These are phyloP conservation scores for Anthoptus insignis DNA, from an alignment of 2,888 invertebrate genomes.

Conservation along the genomic window DNA sequence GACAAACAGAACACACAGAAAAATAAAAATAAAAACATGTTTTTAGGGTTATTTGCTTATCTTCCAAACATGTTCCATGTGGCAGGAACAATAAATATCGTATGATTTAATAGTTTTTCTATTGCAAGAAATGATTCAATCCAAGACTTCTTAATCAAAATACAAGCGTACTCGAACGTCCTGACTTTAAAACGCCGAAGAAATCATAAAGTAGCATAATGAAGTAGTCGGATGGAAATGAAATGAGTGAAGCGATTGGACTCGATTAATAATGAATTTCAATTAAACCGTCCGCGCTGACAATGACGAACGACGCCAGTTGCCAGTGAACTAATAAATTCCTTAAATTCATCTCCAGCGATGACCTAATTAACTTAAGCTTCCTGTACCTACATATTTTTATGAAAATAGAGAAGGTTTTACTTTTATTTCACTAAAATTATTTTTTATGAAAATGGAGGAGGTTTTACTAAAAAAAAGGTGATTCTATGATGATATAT, in stretches of 20 bases:
- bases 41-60: no score
- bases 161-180: no score
- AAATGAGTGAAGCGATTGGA: constrained; percentile 32
- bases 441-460: no score
- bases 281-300: constrained; percentile 50
- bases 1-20: no score
- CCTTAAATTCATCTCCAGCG: constrained; percentile 39
- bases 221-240: constrained; percentile 12
- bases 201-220: constrained; percentile 14
- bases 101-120: no score
- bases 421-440: no score
- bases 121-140: not conserved
- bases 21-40: no score
- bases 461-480: no score
- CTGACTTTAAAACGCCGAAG: not conserved
- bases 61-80: no score
- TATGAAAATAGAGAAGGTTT: not conserved
- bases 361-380: constrained; percentile 29
- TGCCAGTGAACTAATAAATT: constrained; percentile 46
- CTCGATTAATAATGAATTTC: constrained; percentile 53
- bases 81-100: no score
- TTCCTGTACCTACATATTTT: not conserved
- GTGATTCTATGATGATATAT: no score
- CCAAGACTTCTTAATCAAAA: no score
- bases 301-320: constrained; percentile 50